Evolutionary conservation across 1,140 invertebrate genomes (phyloP).

Genomic region (Spodoptera frugiperda): DNA sequence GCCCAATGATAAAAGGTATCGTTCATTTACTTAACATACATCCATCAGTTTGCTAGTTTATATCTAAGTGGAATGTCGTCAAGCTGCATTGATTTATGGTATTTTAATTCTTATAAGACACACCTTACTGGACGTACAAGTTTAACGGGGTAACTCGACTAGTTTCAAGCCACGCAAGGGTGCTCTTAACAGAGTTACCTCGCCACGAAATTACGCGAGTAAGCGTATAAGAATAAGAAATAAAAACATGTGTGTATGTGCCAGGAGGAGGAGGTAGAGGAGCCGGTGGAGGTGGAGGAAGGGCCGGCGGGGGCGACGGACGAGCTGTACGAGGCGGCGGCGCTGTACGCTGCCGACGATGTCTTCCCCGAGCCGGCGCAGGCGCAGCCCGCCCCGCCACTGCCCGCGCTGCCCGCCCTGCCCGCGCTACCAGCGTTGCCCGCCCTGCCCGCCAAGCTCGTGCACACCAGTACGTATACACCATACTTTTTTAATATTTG

Average conservation of each 20-base stretch:
- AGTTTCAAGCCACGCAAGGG: too few species aligned
- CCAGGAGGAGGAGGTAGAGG: slow-evolving; percentile 54
- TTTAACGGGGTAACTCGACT: background rate
- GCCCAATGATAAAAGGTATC: too few species aligned
- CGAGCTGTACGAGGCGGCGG: slow-evolving; percentile 41
- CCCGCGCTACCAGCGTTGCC: background rate
- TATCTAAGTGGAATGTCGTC: too few species aligned
- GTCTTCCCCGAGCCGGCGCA: slow-evolving; percentile 40
- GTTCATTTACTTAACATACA: too few species aligned
- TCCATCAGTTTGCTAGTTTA: too few species aligned
- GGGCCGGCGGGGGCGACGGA: slow-evolving; percentile 12
- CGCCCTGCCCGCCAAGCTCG: slow-evolving; percentile 60
- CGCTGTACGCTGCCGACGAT: slow-evolving; percentile 51
- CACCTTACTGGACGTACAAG: background rate
- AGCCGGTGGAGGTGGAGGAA: background rate
- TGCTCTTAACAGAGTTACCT: too few species aligned
- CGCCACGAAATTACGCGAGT: too few species aligned
- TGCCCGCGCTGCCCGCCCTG: slow-evolving; percentile 10
- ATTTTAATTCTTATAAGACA: too few species aligned
- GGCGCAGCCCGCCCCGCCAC: slow-evolving; percentile 17
- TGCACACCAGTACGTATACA: slow-evolving; percentile 57
- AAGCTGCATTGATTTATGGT: too few species aligned
- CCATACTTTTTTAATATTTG: background rate
- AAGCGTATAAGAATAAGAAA: too few species aligned
- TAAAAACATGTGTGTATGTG: background rate